Evolutionary conservation across 2,797 vertebrate species (phyloP).

Genomic region (Pseudopleuronectes americanus): DNA sequence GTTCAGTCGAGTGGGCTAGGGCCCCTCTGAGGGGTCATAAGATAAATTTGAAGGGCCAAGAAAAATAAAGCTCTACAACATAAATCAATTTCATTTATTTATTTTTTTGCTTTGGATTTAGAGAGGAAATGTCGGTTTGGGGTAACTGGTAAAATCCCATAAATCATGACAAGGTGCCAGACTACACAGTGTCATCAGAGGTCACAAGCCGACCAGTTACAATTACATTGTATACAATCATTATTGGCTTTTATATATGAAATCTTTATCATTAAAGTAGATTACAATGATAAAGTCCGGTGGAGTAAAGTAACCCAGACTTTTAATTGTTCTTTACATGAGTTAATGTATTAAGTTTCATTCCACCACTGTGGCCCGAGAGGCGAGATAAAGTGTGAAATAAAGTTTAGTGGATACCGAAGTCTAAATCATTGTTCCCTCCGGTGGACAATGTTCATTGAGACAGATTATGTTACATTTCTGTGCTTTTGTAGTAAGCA

Average conservation of each 20-base stretch:
- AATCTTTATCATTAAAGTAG: neutral
- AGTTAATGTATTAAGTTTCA: neutral
- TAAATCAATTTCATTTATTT: neutral
- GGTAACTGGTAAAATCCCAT: neutral
- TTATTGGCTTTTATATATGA: neutral
- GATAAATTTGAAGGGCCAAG: too few relatives aligned
- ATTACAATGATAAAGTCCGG: too few relatives aligned
- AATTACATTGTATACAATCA: neutral
- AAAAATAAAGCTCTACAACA: neutral
- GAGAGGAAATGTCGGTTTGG: neutral
- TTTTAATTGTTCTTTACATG: neutral
- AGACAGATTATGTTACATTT: slow-evolving; percentile 84
- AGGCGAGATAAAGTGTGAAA: neutral
- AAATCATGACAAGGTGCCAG: neutral
- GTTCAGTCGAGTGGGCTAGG: neutral
- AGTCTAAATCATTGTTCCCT: slow-evolving; percentile 66
- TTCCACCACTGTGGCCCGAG: neutral
- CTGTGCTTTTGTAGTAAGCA: slow-evolving; percentile 82
- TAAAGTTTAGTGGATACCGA: slow-evolving; percentile 17
- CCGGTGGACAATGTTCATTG: slow-evolving; percentile 76
- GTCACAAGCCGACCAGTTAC: neutral
- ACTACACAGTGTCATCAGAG: neutral
- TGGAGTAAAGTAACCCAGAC: neutral
- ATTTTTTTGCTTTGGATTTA: neutral
- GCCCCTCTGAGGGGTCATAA: neutral